Percentiles rank a stretch among this genome's conserved stretches.
Evolutionary conservation across 2,888 invertebrate genomes (phyloP).

Genomic region (Thysanoteuthis rhombus): DNA sequence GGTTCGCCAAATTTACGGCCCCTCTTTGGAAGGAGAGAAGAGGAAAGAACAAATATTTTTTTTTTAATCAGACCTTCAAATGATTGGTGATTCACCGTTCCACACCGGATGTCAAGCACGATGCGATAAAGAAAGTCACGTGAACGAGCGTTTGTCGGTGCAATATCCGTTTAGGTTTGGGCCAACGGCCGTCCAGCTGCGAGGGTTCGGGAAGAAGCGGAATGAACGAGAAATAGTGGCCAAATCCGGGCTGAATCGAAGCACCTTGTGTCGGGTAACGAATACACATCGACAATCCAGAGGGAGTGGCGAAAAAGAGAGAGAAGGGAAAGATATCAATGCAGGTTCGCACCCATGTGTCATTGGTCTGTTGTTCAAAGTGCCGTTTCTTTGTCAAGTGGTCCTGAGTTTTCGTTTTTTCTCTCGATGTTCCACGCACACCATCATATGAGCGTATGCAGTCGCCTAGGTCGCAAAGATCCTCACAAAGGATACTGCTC

Average conservation of each 20-base stretch:
- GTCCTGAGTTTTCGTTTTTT: background rate
- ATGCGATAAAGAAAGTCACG: background rate
- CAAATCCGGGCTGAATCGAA: too few species aligned
- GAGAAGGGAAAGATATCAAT: background rate
- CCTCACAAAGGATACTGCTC: too few species aligned
- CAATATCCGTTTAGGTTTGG: background rate
- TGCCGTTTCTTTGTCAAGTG: too few species aligned
- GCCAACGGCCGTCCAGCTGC: too few species aligned
- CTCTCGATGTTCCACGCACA: too few species aligned
- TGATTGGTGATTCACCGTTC: background rate
- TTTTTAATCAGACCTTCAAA: background rate
- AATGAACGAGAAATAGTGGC: background rate
- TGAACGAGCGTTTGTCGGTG: background rate
- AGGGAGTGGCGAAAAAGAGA: background rate
- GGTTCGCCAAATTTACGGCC: too few species aligned
- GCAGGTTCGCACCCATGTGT: background rate
- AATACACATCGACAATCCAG: background rate
- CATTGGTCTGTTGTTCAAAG: too few species aligned
- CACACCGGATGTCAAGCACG: background rate
- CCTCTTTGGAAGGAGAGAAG: background rate
- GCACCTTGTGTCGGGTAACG: background rate
- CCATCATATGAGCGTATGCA: too few species aligned
- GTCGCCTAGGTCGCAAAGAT: too few species aligned
- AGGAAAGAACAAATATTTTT: background rate
- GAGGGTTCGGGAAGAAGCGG: background rate